These are phyloP conservation scores for Enteromius unitaeniatus DNA, from an alignment of 2,797 vertebrate genomes.

Conservation along the genomic window DNA sequence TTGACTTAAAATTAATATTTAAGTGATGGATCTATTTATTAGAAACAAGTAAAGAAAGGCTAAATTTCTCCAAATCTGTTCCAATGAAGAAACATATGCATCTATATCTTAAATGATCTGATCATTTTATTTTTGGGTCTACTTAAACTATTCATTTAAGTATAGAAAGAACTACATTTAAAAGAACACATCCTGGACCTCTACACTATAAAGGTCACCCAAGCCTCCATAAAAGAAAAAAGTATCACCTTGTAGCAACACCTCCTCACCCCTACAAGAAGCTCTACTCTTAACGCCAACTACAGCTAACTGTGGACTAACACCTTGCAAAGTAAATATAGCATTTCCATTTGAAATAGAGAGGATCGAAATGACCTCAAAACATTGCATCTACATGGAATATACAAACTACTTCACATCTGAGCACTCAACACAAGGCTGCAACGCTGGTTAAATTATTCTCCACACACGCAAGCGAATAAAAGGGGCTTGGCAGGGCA, in stretches of 20 bases:
- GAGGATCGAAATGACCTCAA: not conserved
- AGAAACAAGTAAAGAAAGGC: not conserved
- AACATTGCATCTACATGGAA: not conserved
- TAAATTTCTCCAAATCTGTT: not conserved
- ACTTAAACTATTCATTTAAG: not conserved
- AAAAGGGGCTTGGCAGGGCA: conserved; percentile 43
- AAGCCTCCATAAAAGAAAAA: not conserved
- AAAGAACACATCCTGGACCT: not conserved
- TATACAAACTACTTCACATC: not conserved
- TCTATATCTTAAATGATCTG: not conserved
- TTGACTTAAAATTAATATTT: too few species aligned
- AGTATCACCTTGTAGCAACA: not conserved
- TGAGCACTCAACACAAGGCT: not conserved
- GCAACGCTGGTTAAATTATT: conserved; percentile 42
- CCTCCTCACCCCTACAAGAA: not conserved
- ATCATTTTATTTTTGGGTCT: not conserved
- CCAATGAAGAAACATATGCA: not conserved
- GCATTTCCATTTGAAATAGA: not conserved
- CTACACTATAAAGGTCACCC: not conserved
- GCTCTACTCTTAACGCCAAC: not conserved
- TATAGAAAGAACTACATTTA: not conserved
- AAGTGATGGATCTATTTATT: too few species aligned
- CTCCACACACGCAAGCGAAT: conserved; percentile 28
- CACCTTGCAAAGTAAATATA: not conserved
- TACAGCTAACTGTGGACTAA: not conserved